Base-by-base conservation (phyloP, 2,888 invertebrate species). In the Drosophila meridiana region DNA sequence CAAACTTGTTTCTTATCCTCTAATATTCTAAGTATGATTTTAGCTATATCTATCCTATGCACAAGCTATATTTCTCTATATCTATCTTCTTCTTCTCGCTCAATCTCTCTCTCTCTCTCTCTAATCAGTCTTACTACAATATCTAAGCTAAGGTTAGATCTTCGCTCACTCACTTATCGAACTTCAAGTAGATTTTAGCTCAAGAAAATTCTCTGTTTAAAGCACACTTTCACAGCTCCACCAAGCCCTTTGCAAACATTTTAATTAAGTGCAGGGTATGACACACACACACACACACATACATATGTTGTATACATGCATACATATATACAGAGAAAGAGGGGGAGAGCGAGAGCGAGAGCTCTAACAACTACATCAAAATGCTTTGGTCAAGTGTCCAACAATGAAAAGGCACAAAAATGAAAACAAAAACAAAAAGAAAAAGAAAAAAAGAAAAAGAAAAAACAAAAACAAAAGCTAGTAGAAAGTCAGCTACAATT, bases 381-480 rank as follows among this genome's bases (percentile, higher is more conserved):
- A 74, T 76, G 58, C 62, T 66, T 70, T 77, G 82, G 82, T 82
- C 87, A 87, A 83, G 83, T 83, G 85, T 66, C 69, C 62, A 63
- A 56, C 70, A 76, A 68, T 87, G 83, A 83, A 85, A 84, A 79
- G 82, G 76, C 85, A 73, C 32, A 85, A 81, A 82, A 64, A 36
- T 26, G 55, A 47, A 43, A 43, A 60, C 14, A 42, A 14, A 45
- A 66, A 69, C 36, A 40, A 40, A 40, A 34, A 3, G 8, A 34
- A 7, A 60, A 26, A 52, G 20, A 20, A 20, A 26, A 52, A 42
- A 6, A 3, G 8, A 34, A 7, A 60, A 26, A 52, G 20, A 20
- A 20, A 26, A 52, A 42, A 6, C 13, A 59, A 47, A 47, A 62
- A 45, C 58, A 47, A 43, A 50, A 50, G 50, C 50, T 11, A 52